Conservation (phyloP, 2,113 vertebrate genomes). For the Rallus limicola region DNA sequence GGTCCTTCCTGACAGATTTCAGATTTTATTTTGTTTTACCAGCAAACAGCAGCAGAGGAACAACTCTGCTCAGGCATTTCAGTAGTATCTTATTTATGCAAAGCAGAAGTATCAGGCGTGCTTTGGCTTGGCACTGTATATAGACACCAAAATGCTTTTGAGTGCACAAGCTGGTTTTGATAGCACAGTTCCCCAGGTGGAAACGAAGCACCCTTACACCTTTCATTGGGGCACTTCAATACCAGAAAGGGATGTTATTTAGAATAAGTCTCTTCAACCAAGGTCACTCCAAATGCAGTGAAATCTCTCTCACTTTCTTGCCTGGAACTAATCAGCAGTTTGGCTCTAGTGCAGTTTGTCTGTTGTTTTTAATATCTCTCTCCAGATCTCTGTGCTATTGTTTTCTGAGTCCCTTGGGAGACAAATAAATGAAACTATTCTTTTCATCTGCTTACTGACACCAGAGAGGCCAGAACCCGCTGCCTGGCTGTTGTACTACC, state of each 20-base stretch:
- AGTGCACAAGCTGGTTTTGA: neutral
- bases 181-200: neutral
- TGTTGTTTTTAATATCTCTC: constrained; percentile 28
- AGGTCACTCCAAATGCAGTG: neutral
- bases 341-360: constrained; percentile 1
- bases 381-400: constrained; percentile 2
- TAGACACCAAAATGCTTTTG: neutral
- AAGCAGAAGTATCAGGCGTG: neutral
- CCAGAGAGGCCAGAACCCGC: neutral
- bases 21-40: neutral
- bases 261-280: neutral
- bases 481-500: neutral
- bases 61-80: neutral
- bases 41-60: neutral
- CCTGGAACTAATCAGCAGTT: constrained; percentile 34
- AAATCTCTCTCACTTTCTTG: neutral
- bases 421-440: constrained; percentile 38
- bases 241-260: neutral
- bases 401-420: constrained; percentile 17
- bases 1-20: neutral
- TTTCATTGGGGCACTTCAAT: neutral
- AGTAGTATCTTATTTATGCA: neutral
- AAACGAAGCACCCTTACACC: neutral
- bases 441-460: constrained; percentile 34
- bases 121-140: neutral